Evolutionary conservation across 1,140 invertebrate species (phyloP).

Genomic region (Hetaerina americana): DNA sequence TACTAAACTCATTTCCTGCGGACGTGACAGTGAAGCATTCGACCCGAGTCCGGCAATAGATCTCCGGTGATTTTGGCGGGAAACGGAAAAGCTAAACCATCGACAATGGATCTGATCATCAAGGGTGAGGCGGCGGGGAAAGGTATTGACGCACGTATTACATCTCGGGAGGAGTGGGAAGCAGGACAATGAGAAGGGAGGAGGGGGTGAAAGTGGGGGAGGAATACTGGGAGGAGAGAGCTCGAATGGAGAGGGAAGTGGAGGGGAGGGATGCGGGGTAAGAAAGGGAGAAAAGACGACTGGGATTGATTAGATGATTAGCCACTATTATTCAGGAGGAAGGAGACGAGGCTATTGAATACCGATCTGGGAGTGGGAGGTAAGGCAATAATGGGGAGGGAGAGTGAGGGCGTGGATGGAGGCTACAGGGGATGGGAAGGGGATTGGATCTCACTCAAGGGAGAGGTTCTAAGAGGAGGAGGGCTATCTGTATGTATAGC

Average conservation of each 20-base stretch:
- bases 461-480: too few relatives aligned
- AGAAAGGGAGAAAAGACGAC: neutral
- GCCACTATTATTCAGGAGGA: neutral
- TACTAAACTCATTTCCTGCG: too few relatives aligned
- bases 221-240: neutral
- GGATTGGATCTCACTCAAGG: too few relatives aligned
- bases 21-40: too few relatives aligned
- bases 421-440: too few relatives aligned
- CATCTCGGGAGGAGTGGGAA: too few relatives aligned
- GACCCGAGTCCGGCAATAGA: too few relatives aligned
- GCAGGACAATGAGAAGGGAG: neutral
- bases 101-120: too few relatives aligned
- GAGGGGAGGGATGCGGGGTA: neutral
- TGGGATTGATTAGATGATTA: neutral
- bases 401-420: neutral
- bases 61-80: too few relatives aligned
- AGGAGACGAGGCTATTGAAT: neutral
- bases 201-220: neutral
- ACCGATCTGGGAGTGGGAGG: neutral
- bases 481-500: too few relatives aligned
- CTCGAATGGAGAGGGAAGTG: neutral
- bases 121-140: neutral
- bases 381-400: neutral
- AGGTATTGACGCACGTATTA: neutral
- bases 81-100: too few relatives aligned